phyloP scores from a whole-genome alignment of 2,113 vertebrate genomes.

The Spea multiplicata region DNA sequence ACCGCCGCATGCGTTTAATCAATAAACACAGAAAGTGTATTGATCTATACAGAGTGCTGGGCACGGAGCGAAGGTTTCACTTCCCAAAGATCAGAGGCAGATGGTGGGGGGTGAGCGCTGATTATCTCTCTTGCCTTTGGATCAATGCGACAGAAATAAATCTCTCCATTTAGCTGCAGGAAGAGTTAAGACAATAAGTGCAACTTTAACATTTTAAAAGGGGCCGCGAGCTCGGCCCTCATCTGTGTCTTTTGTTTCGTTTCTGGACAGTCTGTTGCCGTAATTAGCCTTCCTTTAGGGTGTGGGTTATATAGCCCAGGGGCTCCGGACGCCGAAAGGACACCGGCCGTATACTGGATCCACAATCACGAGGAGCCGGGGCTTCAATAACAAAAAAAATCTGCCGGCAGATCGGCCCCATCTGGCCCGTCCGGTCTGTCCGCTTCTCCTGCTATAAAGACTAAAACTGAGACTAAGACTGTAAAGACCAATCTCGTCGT shows the following conservation, averaged over 20 bases:
- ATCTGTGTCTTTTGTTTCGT: neutral
- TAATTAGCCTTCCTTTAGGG: neutral
- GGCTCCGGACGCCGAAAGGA: too few species aligned
- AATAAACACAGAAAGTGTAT: neutral
- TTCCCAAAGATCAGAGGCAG: neutral
- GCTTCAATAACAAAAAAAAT: too few species aligned
- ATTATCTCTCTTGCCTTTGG: neutral
- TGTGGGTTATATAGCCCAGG: neutral
- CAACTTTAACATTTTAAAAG: neutral
- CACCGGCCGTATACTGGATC: too few species aligned
- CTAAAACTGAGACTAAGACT: too few species aligned
- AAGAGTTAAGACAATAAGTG: neutral
- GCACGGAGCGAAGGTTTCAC: neutral
- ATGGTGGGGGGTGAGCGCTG: neutral
- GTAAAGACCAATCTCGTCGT: too few species aligned
- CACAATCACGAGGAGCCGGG: too few species aligned
- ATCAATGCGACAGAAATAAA: constrained; percentile 20
- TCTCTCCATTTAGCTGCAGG: neutral
- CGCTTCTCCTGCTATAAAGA: too few species aligned
- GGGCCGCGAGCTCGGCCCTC: neutral
- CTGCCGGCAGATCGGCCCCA: too few species aligned
- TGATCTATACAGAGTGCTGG: neutral
- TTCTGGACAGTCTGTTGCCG: neutral
- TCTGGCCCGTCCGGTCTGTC: too few species aligned
- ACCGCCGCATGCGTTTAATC: neutral